These are phyloP conservation scores for Piezodorus guildinii DNA, from an alignment of 1,140 invertebrate species.

Conservation along the genomic window DNA sequence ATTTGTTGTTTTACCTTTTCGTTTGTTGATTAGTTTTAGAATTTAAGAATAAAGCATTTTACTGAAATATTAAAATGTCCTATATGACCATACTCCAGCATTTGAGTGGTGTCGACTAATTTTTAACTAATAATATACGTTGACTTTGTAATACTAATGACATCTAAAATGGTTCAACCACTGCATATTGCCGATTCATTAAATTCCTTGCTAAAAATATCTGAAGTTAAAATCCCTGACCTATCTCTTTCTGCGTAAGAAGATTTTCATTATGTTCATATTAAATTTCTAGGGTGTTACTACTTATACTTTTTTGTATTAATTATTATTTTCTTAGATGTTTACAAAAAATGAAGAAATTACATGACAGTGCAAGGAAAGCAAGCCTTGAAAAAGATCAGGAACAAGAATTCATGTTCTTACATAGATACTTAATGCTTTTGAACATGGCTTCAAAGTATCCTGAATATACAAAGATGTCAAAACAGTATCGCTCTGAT, in stretches of 20 bases:
- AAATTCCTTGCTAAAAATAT: background rate
- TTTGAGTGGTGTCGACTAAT: background rate
- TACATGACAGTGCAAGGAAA: background rate
- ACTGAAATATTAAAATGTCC: background rate
- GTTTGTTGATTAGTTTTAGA: background rate
- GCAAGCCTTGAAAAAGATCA: slow-evolving; percentile 2
- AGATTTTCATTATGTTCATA: background rate
- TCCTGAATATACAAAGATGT: background rate
- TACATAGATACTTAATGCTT: slow-evolving; percentile 1
- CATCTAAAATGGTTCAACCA: background rate
- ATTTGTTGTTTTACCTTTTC: background rate
- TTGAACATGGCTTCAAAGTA: background rate
- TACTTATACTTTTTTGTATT: background rate
- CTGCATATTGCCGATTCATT: slow-evolving; percentile 3
- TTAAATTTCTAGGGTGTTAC: background rate
- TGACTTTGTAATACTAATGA: background rate
- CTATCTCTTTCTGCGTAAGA: slow-evolving; percentile 3
- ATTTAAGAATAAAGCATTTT: background rate
- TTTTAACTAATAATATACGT: background rate
- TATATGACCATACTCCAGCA: background rate
- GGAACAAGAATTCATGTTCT: slow-evolving; percentile 3
- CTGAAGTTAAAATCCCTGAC: background rate
- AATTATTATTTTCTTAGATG: slow-evolving; percentile 1
- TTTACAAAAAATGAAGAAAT: background rate
- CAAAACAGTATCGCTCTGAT: background rate